Evolutionary conservation across 2,113 vertebrate genomes (phyloP).

Genomic region (Acinonyx jubatus): DNA sequence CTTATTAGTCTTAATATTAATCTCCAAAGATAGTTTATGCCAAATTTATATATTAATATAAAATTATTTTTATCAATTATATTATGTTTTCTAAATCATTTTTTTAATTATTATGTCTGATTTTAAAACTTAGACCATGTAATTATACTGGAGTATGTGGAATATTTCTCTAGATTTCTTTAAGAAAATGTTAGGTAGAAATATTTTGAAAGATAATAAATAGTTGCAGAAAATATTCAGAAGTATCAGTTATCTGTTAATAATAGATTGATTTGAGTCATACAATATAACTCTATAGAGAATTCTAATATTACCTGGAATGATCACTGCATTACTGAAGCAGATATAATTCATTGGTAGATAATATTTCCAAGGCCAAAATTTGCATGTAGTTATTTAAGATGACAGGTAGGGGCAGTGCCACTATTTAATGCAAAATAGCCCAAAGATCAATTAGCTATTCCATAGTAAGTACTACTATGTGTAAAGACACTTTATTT

Average conservation of each 20-base stretch:
- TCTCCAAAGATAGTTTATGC: background rate
- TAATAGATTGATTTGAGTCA: background rate
- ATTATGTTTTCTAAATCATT: background rate
- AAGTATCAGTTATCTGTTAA: background rate
- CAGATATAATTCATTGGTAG: background rate
- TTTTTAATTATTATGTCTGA: background rate
- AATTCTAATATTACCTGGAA: background rate
- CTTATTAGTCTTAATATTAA: background rate
- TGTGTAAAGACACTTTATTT: background rate
- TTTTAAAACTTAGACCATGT: background rate
- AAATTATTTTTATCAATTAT: too few relatives aligned
- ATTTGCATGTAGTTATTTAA: background rate
- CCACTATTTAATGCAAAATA: background rate
- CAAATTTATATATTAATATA: background rate
- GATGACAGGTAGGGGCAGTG: background rate
- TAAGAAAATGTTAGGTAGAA: background rate
- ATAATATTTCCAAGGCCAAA: slow-evolving; percentile 6
- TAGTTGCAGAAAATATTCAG: slow-evolving; percentile 20
- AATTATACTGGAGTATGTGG: background rate
- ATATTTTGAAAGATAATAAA: slow-evolving; percentile 5
- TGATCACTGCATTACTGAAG: slow-evolving; percentile 14
- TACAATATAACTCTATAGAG: background rate
- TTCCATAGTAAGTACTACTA: background rate
- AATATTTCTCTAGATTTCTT: background rate
- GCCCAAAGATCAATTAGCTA: background rate